These are phyloP conservation scores for Pygoscelis adeliae DNA, from an alignment of 2,113 vertebrate genomes.

Conservation along the genomic window DNA sequence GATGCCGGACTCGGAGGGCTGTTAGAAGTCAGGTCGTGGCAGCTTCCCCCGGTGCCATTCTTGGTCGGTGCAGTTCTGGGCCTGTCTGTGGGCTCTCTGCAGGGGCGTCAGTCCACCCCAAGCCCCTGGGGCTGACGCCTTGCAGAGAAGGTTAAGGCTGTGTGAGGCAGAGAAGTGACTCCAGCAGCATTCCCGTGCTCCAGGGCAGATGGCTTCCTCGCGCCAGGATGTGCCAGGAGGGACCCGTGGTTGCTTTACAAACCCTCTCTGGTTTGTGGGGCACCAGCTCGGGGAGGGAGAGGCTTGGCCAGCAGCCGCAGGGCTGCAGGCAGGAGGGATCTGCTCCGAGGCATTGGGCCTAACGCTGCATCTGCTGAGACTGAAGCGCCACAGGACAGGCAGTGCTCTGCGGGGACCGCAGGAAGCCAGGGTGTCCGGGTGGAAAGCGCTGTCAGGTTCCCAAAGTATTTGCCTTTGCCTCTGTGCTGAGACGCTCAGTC, in stretches of 20 bases:
- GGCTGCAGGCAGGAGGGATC: background rate
- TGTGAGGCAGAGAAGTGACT: background rate
- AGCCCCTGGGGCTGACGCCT: fast-evolving
- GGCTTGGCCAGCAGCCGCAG: fast-evolving
- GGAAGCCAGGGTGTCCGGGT: background rate
- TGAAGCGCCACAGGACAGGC: background rate
- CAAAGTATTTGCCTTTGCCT: background rate
- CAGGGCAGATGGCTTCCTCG: background rate
- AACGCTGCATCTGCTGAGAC: fast-evolving
- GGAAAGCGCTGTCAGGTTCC: background rate
- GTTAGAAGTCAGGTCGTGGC: background rate
- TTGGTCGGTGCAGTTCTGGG: background rate
- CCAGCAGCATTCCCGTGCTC: background rate
- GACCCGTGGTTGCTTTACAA: background rate
- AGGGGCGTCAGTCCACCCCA: background rate
- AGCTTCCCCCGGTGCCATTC: fast-evolving
- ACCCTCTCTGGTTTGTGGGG: background rate
- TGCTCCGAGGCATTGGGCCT: background rate
- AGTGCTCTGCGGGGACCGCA: fast-evolving
- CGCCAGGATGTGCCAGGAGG: background rate
- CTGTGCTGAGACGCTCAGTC: background rate
- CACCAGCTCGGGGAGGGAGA: background rate
- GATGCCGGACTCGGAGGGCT: background rate
- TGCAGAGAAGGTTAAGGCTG: background rate
- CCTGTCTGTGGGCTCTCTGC: background rate